Percentiles rank a stretch among this genome's conserved stretches.
Conservation (phyloP, 2,888 invertebrate species). For the Anaspis maculata region DNA sequence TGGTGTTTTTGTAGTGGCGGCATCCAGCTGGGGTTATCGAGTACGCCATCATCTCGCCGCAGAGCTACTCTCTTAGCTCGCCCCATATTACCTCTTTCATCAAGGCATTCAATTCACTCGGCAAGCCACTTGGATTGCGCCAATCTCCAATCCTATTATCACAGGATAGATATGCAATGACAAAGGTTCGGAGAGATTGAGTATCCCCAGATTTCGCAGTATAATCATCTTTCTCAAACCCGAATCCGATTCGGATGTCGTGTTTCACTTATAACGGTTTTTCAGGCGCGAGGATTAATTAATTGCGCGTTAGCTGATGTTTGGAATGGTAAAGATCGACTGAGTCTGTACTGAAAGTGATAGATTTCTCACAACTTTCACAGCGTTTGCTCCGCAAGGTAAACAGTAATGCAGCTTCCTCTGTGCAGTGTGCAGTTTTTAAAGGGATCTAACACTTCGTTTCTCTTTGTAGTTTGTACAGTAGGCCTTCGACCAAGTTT, state of each 20-base stretch:
- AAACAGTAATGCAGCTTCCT: no score
- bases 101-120: constrained; percentile 28
- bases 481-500: no score
- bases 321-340: no score
- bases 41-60: constrained; percentile 17
- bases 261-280: constrained; percentile 1
- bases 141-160: constrained; percentile 31
- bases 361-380: no score
- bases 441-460: no score
- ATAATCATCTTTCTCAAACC: constrained; percentile 21
- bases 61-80: constrained; percentile 18
- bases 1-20: constrained; percentile 12
- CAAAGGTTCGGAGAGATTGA: constrained; percentile 26
- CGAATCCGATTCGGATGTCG: constrained; percentile 15
- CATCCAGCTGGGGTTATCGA: constrained; percentile 20
- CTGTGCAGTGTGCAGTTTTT: no score
- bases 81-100: constrained; percentile 23
- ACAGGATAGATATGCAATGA: constrained; percentile 26
- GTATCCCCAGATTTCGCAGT: constrained; percentile 21
- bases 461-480: no score
- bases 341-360: no score
- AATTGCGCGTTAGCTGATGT: no score
- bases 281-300: no score
- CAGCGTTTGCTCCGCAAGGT: no score
- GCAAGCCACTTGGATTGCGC: constrained; percentile 26